phyloP scores from a whole-genome alignment of 1,140 invertebrate genomes.

The Drosophila parvula region DNA sequence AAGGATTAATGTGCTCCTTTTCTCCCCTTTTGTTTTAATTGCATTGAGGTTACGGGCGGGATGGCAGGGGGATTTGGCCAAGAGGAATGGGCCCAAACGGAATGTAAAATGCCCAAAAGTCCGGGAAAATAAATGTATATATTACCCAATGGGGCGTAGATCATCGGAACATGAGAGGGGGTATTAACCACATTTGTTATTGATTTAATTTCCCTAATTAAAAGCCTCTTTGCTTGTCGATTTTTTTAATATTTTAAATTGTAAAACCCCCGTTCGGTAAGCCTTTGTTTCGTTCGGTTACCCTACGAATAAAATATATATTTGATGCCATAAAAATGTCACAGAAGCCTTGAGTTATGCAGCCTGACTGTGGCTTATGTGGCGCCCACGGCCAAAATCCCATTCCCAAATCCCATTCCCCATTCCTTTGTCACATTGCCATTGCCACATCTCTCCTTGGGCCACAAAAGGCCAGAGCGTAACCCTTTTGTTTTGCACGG shows the following conservation, averaged over 20 bases:
- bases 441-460: constrained; percentile 28
- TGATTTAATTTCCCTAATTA: background rate
- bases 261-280: background rate
- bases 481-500: constrained; percentile 76
- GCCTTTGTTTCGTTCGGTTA: constrained; percentile 11
- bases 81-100: constrained; percentile 43
- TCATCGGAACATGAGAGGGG: background rate
- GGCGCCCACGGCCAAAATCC: constrained; percentile 39
- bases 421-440: constrained; percentile 16
- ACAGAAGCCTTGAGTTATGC: constrained; percentile 81
- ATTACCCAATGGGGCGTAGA: constrained; percentile 23
- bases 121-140: constrained; percentile 49
- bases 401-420: constrained; percentile 11
- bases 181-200: background rate
- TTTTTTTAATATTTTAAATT: background rate
- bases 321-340: constrained; percentile 79
- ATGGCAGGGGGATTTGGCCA: constrained; percentile 25
- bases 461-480: constrained; percentile 21
- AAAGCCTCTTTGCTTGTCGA: accelerated
- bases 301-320: constrained; percentile 72
- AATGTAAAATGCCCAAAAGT: constrained; percentile 70
- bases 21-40: constrained; percentile 77
- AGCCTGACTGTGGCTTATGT: constrained; percentile 68
- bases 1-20: constrained; percentile 76
- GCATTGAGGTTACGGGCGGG: constrained; percentile 52